Evolutionary conservation across 2,797 vertebrate genomes (phyloP).

Genomic region (Aplochiton taeniatus): DNA sequence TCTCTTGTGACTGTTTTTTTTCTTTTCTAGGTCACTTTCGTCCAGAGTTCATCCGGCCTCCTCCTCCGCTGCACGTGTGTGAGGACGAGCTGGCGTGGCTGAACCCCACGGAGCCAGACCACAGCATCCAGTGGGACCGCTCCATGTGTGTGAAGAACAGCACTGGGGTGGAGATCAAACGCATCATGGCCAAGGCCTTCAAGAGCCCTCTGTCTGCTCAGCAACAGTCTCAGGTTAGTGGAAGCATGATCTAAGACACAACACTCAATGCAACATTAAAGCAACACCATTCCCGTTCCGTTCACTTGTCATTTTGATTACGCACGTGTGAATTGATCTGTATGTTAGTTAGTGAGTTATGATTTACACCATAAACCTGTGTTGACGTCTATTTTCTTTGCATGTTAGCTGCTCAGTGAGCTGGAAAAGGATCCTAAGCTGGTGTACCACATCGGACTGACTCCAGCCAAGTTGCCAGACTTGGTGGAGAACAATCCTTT

Average conservation of each 20-base stretch:
- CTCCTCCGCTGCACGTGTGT: slow-evolving; percentile 91
- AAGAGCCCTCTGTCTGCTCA: slow-evolving; percentile 95
- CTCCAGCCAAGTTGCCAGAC: slow-evolving; percentile 93
- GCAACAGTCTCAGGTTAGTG: slow-evolving; percentile 90
- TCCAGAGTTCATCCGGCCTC: slow-evolving; percentile 94
- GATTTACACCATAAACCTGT: no score
- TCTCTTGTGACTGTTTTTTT: background rate
- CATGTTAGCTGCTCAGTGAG: slow-evolving; percentile 89
- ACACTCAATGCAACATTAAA: background rate
- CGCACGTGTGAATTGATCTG: no score
- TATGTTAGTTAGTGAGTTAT: no score
- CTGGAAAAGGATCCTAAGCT: slow-evolving; percentile 96
- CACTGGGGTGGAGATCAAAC: slow-evolving; percentile 94
- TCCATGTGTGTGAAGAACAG: slow-evolving; percentile 97
- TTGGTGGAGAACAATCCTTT: slow-evolving; percentile 98
- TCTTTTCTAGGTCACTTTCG: slow-evolving; percentile 88
- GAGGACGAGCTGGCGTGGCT: slow-evolving; percentile 96
- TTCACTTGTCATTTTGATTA: no score
- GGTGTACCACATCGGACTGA: slow-evolving; percentile 96
- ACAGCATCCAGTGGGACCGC: slow-evolving; percentile 92
- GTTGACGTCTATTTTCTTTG: background rate
- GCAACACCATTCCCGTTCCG: no score
- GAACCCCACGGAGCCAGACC: slow-evolving; percentile 94
- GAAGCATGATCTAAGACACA: background rate
- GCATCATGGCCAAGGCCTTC: slow-evolving; percentile 98